Evolutionary conservation across 2,797 vertebrate species (phyloP), one percentile per base, ranked within the genome.

Genomic region (Gadopsis bispinosus): DNA sequence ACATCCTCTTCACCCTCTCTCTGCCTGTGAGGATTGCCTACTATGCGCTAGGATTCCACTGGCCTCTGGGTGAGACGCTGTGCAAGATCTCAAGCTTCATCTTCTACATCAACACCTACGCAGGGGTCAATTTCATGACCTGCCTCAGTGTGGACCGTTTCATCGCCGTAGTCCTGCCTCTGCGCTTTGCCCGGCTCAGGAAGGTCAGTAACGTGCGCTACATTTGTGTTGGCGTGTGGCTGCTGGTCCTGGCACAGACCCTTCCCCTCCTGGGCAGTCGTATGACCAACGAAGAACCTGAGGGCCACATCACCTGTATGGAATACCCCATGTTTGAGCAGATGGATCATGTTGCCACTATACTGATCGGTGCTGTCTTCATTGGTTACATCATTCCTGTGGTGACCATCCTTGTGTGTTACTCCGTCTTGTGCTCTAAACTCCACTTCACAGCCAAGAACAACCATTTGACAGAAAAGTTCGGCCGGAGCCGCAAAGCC

Each of bases 111-210:
- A 99, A 99, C 92, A 98, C 97, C 20, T 99, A 99, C 0, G 97
- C 97, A 0, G 96, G 98, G 0, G 97, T 99, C 45, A 99, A 98
- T 88, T 99, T 99, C 90, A 99, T 99, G 98, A 98, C 97, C 0
- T 99, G 97, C 83, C 92, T 99, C 67, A 99, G 98, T 35, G 90
- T 99, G 0, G 98, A 99, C 86, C 96, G 98, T 11, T 98, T 98
- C 90, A 95, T 99, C 0, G 98, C 98, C 0, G 97, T 99, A 6
- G 97, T 99, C 16, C 94, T 98, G 63, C 97, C 98, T 0, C 91
- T 98, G 69, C 96, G 96, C 50, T 97, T 96, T 58, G 89, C 88
- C 48, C 95, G 93, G 35, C 91, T 98, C 69, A 95, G 97, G 80
- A 97, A 95, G 79, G 93, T 97, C 61, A 94, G 93, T 19, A 94